Evolutionary conservation across 1,140 invertebrate genomes (phyloP), one percentile per base, ranked within the genome.

Genomic region (Samia ricini): DNA sequence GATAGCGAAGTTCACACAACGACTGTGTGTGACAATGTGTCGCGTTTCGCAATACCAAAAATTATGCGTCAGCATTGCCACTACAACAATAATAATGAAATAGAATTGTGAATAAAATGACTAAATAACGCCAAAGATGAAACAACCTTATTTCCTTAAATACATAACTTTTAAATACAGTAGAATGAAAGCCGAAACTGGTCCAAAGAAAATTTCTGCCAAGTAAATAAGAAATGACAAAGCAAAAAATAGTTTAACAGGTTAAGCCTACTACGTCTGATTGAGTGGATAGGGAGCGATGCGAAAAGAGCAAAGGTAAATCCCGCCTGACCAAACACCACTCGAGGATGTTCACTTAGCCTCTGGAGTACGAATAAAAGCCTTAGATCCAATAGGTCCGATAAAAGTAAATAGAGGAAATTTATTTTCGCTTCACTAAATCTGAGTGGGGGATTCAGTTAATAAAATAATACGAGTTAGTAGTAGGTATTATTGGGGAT

Each of bases 321-420:
- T 85, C 83, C 79, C 76, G 72, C 61, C 76, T 84, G 83, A 77
- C 81, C 83, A 86, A 88, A 88, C 73, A 85, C 63, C 79, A 86
- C 83, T 88, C 75, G 79, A 88, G 81, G 72, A 74, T 79, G 83
- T 82, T 79, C 82, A 85, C 85, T 88, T 86, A 84, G 65, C 74
- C 33, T 77, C 76, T 72, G 67, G 69, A 77, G 76, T 72, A 77
- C 67, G 77, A 81, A 80, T 77, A 74, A 83, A 85, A 81, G 76
- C 67, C 66, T 72, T 66, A 59, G 61, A 70, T 58, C 72, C 65
- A 68, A 66, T 70, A 68, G 65, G 68, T 66, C 70, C 69, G 72
- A 66, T 68, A 68, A 81, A 75, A 76, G 78, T 83, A 86, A 86
- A 86, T 84, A 86, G 79, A 81, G 76, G 81, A 74, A 75, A 72